Evolutionary conservation across 1,140 invertebrate genomes (phyloP), one percentile per base, ranked within the genome.

Genomic region (Drosophila parabipectinata): DNA sequence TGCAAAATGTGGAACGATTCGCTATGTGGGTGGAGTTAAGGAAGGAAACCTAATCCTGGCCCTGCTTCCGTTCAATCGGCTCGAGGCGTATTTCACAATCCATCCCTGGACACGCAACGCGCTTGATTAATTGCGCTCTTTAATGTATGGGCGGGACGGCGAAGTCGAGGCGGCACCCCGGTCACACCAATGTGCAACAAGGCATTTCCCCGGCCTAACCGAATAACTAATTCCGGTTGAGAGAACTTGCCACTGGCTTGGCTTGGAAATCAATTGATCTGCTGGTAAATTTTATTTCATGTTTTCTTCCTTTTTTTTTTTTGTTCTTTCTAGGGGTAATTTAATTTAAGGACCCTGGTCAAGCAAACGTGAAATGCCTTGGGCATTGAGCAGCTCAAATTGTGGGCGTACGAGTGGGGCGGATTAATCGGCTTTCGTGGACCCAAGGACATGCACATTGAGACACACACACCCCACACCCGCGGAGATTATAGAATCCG

Each of bases 61-160:
- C 3, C 69, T 61, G 59, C 37, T 75, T 75, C 72, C 72, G 72
- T 34, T 57, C 52, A 53, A 57, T 37, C 71, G 18, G 53, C 37
- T 60, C 50, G n/a, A 34, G 26, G 39, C 54, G n/a, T 12, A 69
- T 26, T 41, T 50, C 32, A 44, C 52, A 53, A 54, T 71, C 51
- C 53, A 51, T 41, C 41, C 28, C 32, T 52, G 47, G 39, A 72
- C 56, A 79, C 62, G 57, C 57, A 54, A 44, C 41, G 34, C 64
- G 41, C 55, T 71, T 79, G 55, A 71, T 75, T 80, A 80, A 75
- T 80, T 75, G 72, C 58, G 39, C 41, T 55, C 53, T 53, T 59
- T 79, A 79, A 79, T 79, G 69, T 62, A 34, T 45, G 55, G 60
- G 24, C 55, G 28, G 59, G 39, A 6, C 21, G 7, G 39, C 34